These are phyloP conservation scores for Himantopus leucocephalus DNA, from an alignment of 2,113 vertebrate species.

Conservation along the genomic window DNA sequence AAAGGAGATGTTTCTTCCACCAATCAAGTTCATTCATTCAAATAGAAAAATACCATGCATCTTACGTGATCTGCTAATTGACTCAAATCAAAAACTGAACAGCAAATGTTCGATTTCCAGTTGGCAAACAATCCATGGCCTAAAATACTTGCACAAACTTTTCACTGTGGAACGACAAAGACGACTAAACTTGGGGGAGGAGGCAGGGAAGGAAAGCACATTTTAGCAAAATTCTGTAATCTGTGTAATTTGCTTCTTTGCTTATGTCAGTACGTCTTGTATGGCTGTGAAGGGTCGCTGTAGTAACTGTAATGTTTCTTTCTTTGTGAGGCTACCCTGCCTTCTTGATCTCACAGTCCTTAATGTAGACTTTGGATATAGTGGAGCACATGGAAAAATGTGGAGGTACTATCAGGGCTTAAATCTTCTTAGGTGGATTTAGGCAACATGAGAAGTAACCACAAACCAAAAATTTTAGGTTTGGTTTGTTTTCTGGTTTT, in stretches of 20 bases:
- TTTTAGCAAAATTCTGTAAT: background rate
- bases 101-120: background rate
- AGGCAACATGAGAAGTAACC: background rate
- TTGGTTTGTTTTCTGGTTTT: background rate
- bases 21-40: background rate
- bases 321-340: background rate
- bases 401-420: background rate
- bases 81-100: background rate
- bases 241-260: background rate
- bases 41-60: background rate
- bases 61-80: background rate
- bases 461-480: background rate
- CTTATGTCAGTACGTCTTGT: background rate
- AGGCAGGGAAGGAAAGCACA: background rate
- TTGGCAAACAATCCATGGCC: background rate
- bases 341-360: background rate
- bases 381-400: background rate
- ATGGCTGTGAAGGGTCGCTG: background rate
- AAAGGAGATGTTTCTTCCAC: background rate
- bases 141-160: background rate
- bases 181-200: background rate
- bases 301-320: background rate
- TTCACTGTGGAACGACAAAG: background rate
- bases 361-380: background rate
- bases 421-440: background rate